These are phyloP conservation scores for Tapirus indicus DNA, from an alignment of 2,797 vertebrate species.

Conservation along the genomic window DNA sequence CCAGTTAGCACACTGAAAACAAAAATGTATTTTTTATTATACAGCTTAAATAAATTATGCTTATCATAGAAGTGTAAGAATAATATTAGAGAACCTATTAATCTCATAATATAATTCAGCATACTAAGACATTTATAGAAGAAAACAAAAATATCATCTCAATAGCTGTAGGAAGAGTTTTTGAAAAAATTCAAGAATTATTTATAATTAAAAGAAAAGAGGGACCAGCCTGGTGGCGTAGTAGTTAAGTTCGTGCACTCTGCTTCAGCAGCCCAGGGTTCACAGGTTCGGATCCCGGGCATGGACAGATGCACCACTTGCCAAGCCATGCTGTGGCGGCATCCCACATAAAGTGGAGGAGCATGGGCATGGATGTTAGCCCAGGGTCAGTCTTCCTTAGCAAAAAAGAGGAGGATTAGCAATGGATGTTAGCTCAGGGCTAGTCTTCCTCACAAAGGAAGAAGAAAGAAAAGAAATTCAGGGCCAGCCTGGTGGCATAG, in stretches of 20 bases:
- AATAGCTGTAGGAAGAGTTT: not conserved
- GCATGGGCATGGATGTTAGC: too few species aligned
- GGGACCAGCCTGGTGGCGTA: too few species aligned
- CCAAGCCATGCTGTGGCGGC: too few species aligned
- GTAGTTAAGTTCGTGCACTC: too few species aligned
- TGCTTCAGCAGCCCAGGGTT: too few species aligned
- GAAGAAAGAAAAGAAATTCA: not conserved
- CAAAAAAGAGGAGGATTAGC: too few species aligned
- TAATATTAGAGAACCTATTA: not conserved
- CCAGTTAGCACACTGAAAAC: not conserved
- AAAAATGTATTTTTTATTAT: not conserved
- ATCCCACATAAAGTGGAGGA: too few species aligned
- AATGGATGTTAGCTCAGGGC: too few species aligned
- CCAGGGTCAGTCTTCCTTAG: too few species aligned
- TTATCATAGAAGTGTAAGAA: not conserved
- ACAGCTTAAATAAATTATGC: not conserved
- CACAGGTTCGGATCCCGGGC: too few species aligned
- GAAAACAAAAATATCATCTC: constrained; percentile 3
- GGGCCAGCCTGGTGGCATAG: too few species aligned
- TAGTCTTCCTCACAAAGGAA: not conserved
- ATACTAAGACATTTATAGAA: not conserved
- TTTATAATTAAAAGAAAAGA: not conserved
- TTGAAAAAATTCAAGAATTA: not conserved
- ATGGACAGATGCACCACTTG: too few species aligned
- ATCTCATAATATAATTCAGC: not conserved